Evolutionary conservation across 2,797 vertebrate species (phyloP).

Genomic region (Nyctibius grandis): DNA sequence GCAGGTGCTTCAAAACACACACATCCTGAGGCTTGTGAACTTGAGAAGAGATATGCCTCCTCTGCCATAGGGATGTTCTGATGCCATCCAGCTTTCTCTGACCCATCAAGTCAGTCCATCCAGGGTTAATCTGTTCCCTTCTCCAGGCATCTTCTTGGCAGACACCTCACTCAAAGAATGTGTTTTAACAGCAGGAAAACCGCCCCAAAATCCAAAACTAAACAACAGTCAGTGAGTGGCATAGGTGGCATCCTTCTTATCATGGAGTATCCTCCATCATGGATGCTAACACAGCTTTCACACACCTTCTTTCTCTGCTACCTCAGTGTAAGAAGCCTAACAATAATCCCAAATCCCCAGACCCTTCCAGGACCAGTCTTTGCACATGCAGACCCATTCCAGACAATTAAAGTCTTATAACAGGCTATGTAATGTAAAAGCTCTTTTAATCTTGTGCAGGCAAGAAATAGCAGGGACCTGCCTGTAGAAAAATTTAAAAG

Average conservation of each 20-base stretch:
- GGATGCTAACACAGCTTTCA: not conserved
- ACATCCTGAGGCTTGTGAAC: not conserved
- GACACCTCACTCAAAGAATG: not conserved
- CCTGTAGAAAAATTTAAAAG: not conserved
- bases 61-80: not conserved
- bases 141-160: not conserved
- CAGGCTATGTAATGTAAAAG: not conserved
- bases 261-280: not conserved
- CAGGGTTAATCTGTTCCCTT: not conserved
- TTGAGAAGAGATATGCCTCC: not conserved
- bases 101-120: not conserved
- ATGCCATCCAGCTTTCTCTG: not conserved
- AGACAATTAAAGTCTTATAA: not conserved
- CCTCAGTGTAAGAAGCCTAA: not conserved
- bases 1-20: not conserved
- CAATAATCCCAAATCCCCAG: not conserved
- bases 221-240: not conserved
- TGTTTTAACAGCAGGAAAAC: not conserved
- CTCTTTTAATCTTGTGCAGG: conserved; percentile 9
- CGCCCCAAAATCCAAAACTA: not conserved
- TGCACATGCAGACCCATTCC: not conserved
- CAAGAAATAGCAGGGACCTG: conserved; percentile 31
- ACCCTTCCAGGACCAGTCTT: not conserved
- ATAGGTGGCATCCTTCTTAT: not conserved
- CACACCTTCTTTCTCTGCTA: not conserved